These are phyloP conservation scores for Mycalesis mineus DNA, from an alignment of 2,888 invertebrate genomes.

Conservation along the genomic window DNA sequence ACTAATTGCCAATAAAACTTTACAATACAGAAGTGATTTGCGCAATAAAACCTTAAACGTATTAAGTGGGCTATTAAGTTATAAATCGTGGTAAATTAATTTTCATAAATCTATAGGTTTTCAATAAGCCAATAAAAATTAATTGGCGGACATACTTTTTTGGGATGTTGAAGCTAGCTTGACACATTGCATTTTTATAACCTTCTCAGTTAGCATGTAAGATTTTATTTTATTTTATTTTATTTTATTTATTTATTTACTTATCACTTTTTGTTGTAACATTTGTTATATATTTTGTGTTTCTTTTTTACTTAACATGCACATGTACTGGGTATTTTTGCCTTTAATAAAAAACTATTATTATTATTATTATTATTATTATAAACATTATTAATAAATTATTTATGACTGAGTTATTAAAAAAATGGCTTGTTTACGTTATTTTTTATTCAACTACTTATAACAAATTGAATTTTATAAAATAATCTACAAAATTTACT, in stretches of 20 bases:
- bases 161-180: background rate
- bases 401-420: background rate
- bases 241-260: too few species aligned
- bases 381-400: background rate
- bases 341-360: too few species aligned
- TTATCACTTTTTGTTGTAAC: too few species aligned
- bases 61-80: constrained; percentile 24
- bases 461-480: too few species aligned
- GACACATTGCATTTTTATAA: constrained; percentile 3
- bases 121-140: constrained; percentile 8
- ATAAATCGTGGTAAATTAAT: constrained; percentile 34
- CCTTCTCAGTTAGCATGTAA: too few species aligned
- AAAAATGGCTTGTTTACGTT: background rate
- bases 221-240: too few species aligned
- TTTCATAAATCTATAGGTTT: constrained; percentile 7
- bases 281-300: too few species aligned
- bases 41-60: constrained; percentile 30
- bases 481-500: too few species aligned
- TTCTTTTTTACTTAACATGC: too few species aligned
- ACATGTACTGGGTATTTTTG: too few species aligned
- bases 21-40: constrained; percentile 28
- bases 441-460: too few species aligned
- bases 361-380: too few species aligned
- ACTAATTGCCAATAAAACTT: constrained; percentile 39
- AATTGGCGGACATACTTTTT: background rate